A percentile compares a stretch with the other conserved stretches of the same genome.
phyloP scores from a whole-genome alignment of 2,113 vertebrate genomes.

The Oncorhynchus keta region DNA sequence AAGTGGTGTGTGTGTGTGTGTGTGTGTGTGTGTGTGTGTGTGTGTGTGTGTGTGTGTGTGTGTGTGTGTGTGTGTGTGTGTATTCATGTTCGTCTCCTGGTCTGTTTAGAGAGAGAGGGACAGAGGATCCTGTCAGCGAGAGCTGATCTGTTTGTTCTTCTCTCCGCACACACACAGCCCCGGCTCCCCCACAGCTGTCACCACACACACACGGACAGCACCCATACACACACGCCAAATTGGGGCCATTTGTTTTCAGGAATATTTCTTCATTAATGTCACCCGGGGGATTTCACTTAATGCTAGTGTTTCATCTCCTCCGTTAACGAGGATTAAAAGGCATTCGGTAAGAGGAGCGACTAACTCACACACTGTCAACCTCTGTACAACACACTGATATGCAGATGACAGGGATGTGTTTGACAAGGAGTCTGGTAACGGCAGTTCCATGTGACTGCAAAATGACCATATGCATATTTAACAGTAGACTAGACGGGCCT shows the following conservation, averaged over 20 bases:
- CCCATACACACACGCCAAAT: conserved; percentile 48
- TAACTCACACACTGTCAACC: conserved; percentile 1
- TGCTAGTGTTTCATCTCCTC: conserved; percentile 43
- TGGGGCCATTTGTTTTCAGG: conserved; percentile 55
- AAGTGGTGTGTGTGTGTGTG: neutral
- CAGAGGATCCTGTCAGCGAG: conserved; percentile 1
- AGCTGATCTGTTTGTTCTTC: conserved; percentile 26
- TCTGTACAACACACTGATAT: neutral
- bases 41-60: neutral
- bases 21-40: neutral
- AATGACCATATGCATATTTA: too few species aligned
- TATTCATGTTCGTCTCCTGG: neutral
- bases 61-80: neutral
- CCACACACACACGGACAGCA: conserved; percentile 11
- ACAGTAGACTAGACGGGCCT: too few species aligned
- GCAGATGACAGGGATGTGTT: neutral
- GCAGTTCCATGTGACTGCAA: too few species aligned
- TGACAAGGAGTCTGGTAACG: too few species aligned
- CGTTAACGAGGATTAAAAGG: conserved; percentile 29
- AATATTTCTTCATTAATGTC: conserved; percentile 60
- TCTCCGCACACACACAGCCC: conserved; percentile 2
- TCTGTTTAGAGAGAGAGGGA: neutral
- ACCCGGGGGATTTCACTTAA: conserved; percentile 41
- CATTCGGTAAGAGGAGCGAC: neutral
- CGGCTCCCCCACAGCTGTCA: neutral